Evolutionary conservation across 1,140 invertebrate species (phyloP).

Genomic region (Drosophila trapezifrons): DNA sequence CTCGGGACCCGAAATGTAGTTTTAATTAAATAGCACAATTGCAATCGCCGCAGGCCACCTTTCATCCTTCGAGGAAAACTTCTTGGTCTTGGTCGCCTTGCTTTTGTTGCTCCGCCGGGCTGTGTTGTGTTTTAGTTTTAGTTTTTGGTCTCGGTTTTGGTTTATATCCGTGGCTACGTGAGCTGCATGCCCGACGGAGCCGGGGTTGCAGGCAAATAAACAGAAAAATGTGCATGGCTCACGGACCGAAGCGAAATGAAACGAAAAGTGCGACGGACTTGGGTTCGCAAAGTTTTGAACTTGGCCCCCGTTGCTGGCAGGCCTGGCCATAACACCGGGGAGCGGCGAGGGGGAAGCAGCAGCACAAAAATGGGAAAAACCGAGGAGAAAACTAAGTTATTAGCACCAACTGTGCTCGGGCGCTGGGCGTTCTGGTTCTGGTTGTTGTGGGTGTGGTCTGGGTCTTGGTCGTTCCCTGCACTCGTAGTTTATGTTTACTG

Average conservation of each 20-base stretch:
- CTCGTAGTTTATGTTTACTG: constrained; percentile 69
- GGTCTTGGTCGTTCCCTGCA: constrained; percentile 9
- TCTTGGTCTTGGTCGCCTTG: constrained; percentile 31
- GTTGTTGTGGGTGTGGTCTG: constrained; percentile 52
- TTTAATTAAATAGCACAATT: constrained; percentile 65
- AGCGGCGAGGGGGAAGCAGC: background rate
- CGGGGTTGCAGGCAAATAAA: constrained; percentile 56
- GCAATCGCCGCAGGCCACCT: constrained; percentile 30
- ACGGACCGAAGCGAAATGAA: constrained; percentile 30
- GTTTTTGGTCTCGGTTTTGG: constrained; percentile 57
- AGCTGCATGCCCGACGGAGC: constrained; percentile 51
- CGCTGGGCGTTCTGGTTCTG: constrained; percentile 16
- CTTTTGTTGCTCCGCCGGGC: constrained; percentile 24
- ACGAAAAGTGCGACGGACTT: constrained; percentile 39
- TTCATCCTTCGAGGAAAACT: constrained; percentile 44
- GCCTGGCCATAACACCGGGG: constrained; percentile 16
- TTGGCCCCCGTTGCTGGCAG: constrained; percentile 38
- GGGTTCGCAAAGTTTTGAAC: constrained; percentile 61
- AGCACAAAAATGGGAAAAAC: constrained; percentile 15
- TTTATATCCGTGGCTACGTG: constrained; percentile 69
- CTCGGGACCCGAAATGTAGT: constrained; percentile 43
- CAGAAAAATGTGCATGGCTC: constrained; percentile 57
- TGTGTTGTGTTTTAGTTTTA: constrained; percentile 55
- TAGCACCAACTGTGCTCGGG: constrained; percentile 59
- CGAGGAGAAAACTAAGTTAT: constrained; percentile 71